phyloP scores from a whole-genome alignment of 1,140 invertebrate genomes.

The Pristionchus pacificus region DNA sequence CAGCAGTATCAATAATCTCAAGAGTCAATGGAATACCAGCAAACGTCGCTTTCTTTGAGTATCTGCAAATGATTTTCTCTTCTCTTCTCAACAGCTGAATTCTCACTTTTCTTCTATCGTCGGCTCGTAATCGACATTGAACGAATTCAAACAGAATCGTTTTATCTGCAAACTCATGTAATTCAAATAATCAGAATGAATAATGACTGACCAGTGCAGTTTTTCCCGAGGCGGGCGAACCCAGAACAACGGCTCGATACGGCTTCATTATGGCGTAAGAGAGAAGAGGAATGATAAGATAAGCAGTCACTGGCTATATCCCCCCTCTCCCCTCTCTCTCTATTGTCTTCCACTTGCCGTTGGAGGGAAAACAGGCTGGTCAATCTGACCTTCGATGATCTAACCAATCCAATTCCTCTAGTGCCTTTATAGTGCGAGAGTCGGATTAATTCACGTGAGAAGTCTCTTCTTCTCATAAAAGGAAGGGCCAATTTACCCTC shows the following conservation, averaged over 20 bases:
- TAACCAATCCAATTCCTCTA: slow-evolving; percentile 9
- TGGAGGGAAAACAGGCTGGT: neutral
- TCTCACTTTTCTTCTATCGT: slow-evolving; percentile 10
- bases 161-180: neutral
- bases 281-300: neutral
- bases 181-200: neutral
- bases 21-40: neutral
- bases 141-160: neutral
- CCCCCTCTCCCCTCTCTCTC: neutral
- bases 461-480: too few relatives aligned
- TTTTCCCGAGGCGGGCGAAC: slow-evolving; percentile 1
- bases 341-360: neutral
- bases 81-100: neutral
- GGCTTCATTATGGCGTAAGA: neutral
- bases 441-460: too few relatives aligned
- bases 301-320: neutral
- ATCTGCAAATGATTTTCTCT: neutral
- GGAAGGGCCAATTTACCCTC: too few relatives aligned
- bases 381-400: neutral
- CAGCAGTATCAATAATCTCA: slow-evolving; percentile 8
- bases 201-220: slow-evolving; percentile 4
- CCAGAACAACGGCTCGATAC: slow-evolving; percentile 6
- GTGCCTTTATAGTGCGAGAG: slow-evolving; percentile 12
- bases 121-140: slow-evolving; percentile 2
- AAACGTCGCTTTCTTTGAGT: neutral